Evolutionary conservation across 2,797 vertebrate genomes (phyloP).

Genomic region (Petrocephalus sullivani): DNA sequence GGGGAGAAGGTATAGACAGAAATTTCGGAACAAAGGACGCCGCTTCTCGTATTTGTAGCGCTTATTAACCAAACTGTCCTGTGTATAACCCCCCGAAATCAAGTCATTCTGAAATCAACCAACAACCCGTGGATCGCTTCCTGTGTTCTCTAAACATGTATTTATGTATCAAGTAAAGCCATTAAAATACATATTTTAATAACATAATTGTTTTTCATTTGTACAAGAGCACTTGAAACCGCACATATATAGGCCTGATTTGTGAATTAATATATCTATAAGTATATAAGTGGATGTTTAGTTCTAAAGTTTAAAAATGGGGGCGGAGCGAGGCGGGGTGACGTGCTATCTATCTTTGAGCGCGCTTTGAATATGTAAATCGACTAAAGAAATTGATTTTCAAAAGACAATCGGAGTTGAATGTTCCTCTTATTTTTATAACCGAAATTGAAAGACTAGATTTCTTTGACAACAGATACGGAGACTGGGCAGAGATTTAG

Average conservation of each 20-base stretch:
- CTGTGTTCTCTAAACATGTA: conserved; percentile 99
- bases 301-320: conserved; percentile 66
- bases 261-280: conserved; percentile 92
- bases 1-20: conserved; percentile 99
- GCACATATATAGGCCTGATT: conserved; percentile 85
- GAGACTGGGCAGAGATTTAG: conserved; percentile 55
- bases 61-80: conserved; percentile 65
- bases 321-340: conserved; percentile 40
- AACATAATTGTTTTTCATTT: conserved; percentile 99
- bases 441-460: conserved; percentile 66
- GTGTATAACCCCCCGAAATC: conserved; percentile 71
- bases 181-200: conserved; percentile 99
- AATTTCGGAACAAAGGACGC: conserved; percentile 99
- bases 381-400: conserved; percentile 73
- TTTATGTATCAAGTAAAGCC: conserved; percentile 99
- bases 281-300: conserved; percentile 66
- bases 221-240: conserved; percentile 97
- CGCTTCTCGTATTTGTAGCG: conserved; percentile 97
- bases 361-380: conserved; percentile 80
- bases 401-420: conserved; percentile 97
- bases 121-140: conserved; percentile 87
- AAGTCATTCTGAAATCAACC: conserved; percentile 89
- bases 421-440: conserved; percentile 99
- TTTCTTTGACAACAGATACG: background rate
- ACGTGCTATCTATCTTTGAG: conserved; percentile 79